phyloP scores from a whole-genome alignment of 2,888 invertebrate species.

The Bombylius major region DNA sequence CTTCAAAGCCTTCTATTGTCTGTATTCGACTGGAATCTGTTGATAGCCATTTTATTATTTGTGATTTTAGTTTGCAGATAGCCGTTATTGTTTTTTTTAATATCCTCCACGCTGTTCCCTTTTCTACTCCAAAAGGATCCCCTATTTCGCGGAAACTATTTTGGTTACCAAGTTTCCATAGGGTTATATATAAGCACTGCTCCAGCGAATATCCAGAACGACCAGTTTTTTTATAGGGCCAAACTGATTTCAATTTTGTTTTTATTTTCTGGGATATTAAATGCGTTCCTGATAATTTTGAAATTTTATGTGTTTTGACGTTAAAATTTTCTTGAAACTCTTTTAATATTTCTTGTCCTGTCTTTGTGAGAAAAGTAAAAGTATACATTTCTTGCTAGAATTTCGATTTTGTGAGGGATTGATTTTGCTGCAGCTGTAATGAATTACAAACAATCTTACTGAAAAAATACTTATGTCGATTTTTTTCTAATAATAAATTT shows the following conservation, averaged over 20 bases:
- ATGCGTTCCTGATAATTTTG: neutral
- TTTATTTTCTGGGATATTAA: neutral
- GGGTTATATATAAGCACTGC: neutral
- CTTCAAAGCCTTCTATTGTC: constrained; percentile 2
- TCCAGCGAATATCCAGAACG: constrained; percentile 2
- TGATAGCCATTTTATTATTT: neutral
- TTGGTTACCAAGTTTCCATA: constrained; percentile 6
- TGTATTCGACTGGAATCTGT: neutral
- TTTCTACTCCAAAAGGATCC: neutral
- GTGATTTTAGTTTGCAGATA: neutral
- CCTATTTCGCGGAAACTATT: constrained; percentile 5
- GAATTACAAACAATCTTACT: neutral
- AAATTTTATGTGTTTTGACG: neutral
- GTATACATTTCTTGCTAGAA: too few relatives aligned
- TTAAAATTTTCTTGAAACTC: neutral
- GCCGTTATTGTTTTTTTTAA: neutral
- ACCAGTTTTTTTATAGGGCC: neutral
- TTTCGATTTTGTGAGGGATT: neutral
- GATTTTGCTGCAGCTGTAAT: neutral
- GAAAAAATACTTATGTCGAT: neutral
- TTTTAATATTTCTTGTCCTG: neutral
- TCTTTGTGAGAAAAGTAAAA: neutral
- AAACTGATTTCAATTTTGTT: neutral
- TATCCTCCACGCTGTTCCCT: neutral
- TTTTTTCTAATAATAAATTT: neutral